Conservation (phyloP, 2,113 vertebrate species). For the Addax nasomaculatus region DNA sequence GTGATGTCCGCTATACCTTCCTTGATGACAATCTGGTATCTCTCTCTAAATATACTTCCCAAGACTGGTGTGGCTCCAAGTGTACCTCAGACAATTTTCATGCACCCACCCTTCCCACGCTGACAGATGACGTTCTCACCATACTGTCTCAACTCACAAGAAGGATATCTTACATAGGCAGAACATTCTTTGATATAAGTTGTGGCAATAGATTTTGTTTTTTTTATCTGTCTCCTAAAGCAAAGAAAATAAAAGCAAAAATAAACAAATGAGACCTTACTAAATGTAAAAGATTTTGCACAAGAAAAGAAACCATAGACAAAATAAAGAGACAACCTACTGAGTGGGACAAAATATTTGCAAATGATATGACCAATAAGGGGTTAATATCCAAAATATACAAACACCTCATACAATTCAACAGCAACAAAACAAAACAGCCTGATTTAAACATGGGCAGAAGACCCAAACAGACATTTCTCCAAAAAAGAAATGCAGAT, state of each 20-base stretch:
- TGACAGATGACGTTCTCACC: not conserved
- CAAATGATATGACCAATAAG: not conserved
- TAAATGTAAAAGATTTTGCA: not conserved
- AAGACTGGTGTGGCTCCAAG: not conserved
- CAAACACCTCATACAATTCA: not conserved
- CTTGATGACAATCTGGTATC: not conserved
- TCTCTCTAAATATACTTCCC: not conserved
- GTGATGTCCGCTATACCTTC: not conserved
- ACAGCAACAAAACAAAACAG: not conserved
- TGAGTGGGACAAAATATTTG: not conserved
- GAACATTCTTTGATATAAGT: not conserved
- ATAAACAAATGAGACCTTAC: not conserved
- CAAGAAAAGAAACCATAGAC: not conserved
- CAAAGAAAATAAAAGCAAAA: not conserved
- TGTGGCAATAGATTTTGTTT: not conserved
- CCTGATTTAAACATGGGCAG: not conserved
- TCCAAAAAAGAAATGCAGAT: not conserved
- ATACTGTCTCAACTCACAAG: not conserved
- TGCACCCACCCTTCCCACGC: not conserved
- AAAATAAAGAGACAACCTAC: not conserved
- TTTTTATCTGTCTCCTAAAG: not conserved
- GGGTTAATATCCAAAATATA: not conserved
- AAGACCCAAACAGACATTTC: not conserved
- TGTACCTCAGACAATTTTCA: not conserved
- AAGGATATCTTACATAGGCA: not conserved